phyloP scores from a whole-genome alignment of 1,140 invertebrate species.

The Macrobrachium rosenbergii region DNA sequence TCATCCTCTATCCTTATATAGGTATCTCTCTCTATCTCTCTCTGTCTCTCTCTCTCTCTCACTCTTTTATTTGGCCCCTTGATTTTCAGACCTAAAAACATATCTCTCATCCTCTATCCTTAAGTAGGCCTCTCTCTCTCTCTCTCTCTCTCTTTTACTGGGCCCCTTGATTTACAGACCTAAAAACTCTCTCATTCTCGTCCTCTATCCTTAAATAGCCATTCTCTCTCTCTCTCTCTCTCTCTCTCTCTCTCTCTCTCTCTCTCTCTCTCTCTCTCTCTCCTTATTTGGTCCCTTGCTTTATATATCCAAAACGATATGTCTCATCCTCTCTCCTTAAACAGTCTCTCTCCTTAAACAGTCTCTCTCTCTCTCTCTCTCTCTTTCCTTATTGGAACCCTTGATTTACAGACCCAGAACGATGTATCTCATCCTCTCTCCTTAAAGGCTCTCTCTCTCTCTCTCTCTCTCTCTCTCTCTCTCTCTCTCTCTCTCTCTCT shows the following conservation, averaged over 20 bases:
- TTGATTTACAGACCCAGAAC: not conserved
- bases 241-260: not conserved
- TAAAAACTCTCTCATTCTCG: not conserved
- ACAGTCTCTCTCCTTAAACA: no score
- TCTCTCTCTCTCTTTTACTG: not conserved
- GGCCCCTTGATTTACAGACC: not conserved
- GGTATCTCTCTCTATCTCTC: conserved; percentile 11
- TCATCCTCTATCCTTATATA: conserved; percentile 9
- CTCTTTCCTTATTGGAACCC: not conserved
- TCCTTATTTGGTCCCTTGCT: no score
- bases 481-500: not conserved
- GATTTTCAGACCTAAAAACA: not conserved
- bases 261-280: not conserved
- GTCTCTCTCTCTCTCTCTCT: not conserved
- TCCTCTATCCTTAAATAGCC: not conserved
- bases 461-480: conserved; percentile 1
- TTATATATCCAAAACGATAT: no score
- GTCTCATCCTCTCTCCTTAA: no score
- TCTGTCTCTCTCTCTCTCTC: not conserved
- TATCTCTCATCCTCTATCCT: not conserved
- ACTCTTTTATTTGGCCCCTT: not conserved
- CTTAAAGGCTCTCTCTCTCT: not conserved
- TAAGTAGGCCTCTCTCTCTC: no score
- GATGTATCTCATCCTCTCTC: not conserved
- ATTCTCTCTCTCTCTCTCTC: not conserved